Conservation (phyloP, 2,113 vertebrate species). For the Coreoperca whiteheadi region DNA sequence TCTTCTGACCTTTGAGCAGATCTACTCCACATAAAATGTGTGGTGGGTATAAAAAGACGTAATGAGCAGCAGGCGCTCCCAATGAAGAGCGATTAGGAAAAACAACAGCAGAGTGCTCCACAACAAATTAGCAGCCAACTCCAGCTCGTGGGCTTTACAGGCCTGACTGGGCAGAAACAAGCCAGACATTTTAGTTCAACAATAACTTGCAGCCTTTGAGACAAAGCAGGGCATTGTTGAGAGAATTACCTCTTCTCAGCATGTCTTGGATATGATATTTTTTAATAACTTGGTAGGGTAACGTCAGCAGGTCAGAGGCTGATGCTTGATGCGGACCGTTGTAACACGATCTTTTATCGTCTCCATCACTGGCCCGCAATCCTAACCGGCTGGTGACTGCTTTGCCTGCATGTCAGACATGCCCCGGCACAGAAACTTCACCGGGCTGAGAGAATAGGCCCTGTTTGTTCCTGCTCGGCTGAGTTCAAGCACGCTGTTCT, state of each 20-base stretch:
- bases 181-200: constrained; percentile 20
- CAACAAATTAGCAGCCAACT: constrained; percentile 45
- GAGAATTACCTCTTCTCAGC: background rate
- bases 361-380: constrained; percentile 21
- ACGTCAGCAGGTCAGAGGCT: background rate
- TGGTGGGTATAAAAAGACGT: constrained; percentile 41
- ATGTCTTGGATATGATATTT: background rate
- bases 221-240: constrained; percentile 56
- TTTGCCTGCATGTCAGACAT: constrained; percentile 66
- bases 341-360: constrained; percentile 44
- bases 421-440: constrained; percentile 54
- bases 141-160: constrained; percentile 57
- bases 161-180: constrained; percentile 50
- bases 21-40: constrained; percentile 45
- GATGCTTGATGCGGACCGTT: background rate
- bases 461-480: constrained; percentile 60
- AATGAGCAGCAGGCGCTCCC: constrained; percentile 56
- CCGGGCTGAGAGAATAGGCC: constrained; percentile 14
- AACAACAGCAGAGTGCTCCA: constrained; percentile 43
- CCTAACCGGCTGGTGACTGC: constrained; percentile 8
- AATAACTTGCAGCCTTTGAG: constrained; percentile 1
- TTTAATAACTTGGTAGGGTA: background rate
- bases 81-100: constrained; percentile 55
- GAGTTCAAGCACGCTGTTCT: constrained; percentile 48
- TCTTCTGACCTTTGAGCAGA: constrained; percentile 53